Conservation (phyloP, 2,113 vertebrate genomes). For the Ceyx margarethae region DNA sequence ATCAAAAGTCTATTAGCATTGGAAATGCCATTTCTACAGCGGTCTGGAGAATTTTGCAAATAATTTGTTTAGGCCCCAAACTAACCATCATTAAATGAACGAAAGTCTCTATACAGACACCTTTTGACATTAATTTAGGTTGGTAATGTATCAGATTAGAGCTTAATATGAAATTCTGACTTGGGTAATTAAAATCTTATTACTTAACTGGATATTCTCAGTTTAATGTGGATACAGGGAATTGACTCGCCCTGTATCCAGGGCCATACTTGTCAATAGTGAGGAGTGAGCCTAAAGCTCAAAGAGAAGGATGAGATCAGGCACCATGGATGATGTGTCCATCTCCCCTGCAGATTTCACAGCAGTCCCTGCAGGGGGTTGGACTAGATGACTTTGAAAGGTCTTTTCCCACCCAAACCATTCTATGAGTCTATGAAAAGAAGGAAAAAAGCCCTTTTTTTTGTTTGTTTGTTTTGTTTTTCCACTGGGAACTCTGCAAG, state of each 20-base stretch:
- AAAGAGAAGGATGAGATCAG: background rate
- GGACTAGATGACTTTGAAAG: too few relatives aligned
- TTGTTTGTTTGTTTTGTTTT: background rate
- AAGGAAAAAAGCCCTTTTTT: fast-evolving
- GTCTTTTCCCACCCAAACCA: too few relatives aligned
- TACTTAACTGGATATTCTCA: constrained; percentile 39
- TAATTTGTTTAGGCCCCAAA: constrained; percentile 58
- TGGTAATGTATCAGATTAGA: constrained; percentile 46
- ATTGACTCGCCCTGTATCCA: background rate
- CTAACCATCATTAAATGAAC: constrained; percentile 28
- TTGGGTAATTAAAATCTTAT: constrained; percentile 60
- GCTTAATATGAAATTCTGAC: constrained; percentile 59
- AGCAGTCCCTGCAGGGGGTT: background rate
- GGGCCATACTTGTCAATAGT: background rate
- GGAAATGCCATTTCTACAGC: background rate
- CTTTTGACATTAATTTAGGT: constrained; percentile 60
- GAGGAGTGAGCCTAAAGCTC: background rate
- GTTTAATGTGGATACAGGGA: constrained; percentile 32
- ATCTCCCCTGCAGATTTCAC: background rate
- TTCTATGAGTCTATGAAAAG: background rate
- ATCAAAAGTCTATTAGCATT: constrained; percentile 40
- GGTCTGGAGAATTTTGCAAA: constrained; percentile 38
- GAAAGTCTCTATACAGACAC: constrained; percentile 27
- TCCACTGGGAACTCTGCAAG: background rate
- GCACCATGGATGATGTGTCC: fast-evolving